Conservation (phyloP, 2,888 invertebrate genomes). For the Blomia tropicalis region DNA sequence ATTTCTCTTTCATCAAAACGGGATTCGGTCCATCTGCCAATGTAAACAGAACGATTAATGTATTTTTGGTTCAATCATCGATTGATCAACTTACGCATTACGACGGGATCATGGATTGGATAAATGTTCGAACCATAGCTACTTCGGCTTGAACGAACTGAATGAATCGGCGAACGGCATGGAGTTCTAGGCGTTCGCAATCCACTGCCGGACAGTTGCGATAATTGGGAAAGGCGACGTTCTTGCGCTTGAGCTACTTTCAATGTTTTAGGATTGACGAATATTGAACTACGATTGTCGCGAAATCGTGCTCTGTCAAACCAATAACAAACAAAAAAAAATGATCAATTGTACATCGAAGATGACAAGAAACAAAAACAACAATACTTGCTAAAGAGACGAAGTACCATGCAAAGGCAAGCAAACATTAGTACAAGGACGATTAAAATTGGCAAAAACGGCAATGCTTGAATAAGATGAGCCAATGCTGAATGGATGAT, state of each 20-base stretch:
- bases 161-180: conserved; percentile 9
- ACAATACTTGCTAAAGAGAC: conserved; percentile 2
- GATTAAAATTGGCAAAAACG: conserved; percentile 5
- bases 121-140: conserved; percentile 1
- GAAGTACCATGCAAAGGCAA: not conserved
- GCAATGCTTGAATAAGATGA: not conserved
- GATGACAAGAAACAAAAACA: not conserved
- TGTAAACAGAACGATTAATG: not conserved
- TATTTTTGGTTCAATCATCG: not conserved
- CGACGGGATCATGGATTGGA: not conserved
- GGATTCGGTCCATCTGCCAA: not conserved
- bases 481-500: not conserved
- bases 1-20: not conserved
- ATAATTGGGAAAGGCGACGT: conserved; percentile 19
- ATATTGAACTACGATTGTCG: conserved; percentile 18
- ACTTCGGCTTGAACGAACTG: not conserved
- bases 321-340: not conserved
- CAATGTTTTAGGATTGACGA: conserved; percentile 17
- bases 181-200: conserved; percentile 10
- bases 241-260: conserved; percentile 22
- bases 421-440: not conserved
- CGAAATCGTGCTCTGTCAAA: conserved; percentile 20
- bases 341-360: not conserved
- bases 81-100: not conserved
- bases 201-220: conserved; percentile 19